Evolutionary conservation across 35 echinoderm and acorn worm genomes (phyloP).

Genomic region (Lytechinus variegatus): DNA sequence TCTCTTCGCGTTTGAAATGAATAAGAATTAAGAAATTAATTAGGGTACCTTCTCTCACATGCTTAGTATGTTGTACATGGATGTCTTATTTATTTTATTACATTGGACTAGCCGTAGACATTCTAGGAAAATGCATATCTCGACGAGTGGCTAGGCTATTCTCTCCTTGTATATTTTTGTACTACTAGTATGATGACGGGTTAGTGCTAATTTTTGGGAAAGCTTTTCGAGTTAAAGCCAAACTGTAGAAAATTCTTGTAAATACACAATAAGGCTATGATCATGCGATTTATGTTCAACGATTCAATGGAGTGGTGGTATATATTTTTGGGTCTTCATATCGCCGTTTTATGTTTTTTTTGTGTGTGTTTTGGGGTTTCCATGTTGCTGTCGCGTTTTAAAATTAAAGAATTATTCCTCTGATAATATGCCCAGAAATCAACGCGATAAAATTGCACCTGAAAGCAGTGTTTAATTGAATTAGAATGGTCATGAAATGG

Average conservation of each 20-base stretch:
- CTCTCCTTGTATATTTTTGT: slow-evolving; percentile 18
- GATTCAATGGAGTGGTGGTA: not conserved
- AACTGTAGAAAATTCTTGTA: slow-evolving; percentile 7
- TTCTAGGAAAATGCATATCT: not conserved
- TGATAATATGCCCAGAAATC: not conserved
- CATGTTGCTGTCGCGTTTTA: not conserved
- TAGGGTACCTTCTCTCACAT: not conserved
- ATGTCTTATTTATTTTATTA: not conserved
- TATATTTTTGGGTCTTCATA: not conserved
- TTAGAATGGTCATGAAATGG: no score
- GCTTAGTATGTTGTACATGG: not conserved
- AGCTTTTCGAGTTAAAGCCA: not conserved
- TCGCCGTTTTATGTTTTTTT: not conserved
- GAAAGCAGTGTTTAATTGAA: not conserved
- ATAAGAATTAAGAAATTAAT: not conserved
- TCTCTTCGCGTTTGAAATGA: no score
- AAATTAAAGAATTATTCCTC: not conserved
- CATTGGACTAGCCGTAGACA: not conserved
- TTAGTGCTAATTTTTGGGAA: not conserved
- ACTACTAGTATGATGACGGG: not conserved
- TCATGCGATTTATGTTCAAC: not conserved
- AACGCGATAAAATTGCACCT: not conserved
- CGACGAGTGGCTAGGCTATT: not conserved
- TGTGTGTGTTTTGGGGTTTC: not conserved
- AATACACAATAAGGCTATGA: not conserved